phyloP scores from a whole-genome alignment of 35 echinoderm and acorn worm species.

The Diadema setosum region DNA sequence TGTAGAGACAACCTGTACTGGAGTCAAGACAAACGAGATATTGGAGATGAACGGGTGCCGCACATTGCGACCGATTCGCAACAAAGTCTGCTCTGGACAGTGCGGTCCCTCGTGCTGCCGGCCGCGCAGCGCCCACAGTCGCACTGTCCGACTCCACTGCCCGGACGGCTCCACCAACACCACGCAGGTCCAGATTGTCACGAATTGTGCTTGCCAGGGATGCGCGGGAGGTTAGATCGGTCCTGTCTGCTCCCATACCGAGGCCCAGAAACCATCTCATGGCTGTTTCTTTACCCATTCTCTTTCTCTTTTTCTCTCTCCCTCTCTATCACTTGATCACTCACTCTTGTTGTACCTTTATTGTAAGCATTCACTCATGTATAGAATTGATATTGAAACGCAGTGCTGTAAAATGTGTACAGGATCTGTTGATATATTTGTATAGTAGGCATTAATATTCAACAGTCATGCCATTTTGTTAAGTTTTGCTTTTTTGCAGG shows the following conservation, averaged over 20 bases:
- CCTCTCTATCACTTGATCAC: no score
- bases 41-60: constrained; percentile 54
- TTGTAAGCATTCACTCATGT: background rate
- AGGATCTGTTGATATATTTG: background rate
- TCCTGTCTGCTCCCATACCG: background rate
- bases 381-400: background rate
- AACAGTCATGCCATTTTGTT: no score
- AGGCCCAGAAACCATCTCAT: background rate
- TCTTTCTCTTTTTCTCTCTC: no score
- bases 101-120: constrained; percentile 75
- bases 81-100: constrained; percentile 48
- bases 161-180: constrained; percentile 29
- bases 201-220: constrained; percentile 71
- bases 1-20: constrained; percentile 77
- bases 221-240: constrained; percentile 10
- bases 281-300: no score
- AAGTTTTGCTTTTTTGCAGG: background rate
- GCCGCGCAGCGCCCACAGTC: constrained; percentile 43
- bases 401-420: background rate
- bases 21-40: background rate
- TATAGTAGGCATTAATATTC: background rate
- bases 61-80: constrained; percentile 35
- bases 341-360: background rate
- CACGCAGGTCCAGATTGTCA: constrained; percentile 33
- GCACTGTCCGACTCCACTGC: constrained; percentile 64